A percentile compares a stretch with the other conserved stretches of the same genome.
phyloP scores from a whole-genome alignment of 2,797 vertebrate species.

The Chaetodon trifasciatus region DNA sequence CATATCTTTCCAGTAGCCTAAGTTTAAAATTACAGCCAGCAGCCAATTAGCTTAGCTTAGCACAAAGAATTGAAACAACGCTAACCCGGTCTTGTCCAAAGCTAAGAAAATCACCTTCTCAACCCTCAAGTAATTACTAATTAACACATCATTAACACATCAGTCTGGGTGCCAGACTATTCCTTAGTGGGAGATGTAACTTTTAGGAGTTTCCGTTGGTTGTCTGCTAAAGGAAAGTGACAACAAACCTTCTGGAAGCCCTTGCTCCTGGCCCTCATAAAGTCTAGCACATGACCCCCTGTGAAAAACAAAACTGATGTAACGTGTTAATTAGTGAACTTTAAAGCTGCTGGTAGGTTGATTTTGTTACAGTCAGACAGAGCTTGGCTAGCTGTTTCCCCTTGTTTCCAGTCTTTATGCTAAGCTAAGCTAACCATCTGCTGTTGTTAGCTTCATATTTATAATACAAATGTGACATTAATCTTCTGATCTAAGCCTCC shows the following conservation, averaged over 20 bases:
- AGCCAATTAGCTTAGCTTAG: neutral
- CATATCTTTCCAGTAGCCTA: neutral
- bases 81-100: neutral
- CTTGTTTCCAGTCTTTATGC: neutral
- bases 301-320: neutral
- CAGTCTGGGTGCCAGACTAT: too few relatives aligned
- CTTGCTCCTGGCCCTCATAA: neutral
- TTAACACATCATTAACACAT: slow-evolving; percentile 15
- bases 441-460: neutral
- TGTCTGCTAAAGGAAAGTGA: neutral
- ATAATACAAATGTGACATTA: neutral
- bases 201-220: neutral
- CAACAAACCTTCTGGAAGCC: neutral
- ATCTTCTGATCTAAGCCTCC: neutral
- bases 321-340: neutral
- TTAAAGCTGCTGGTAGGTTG: neutral
- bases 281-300: neutral
- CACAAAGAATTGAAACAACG: neutral
- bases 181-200: neutral
- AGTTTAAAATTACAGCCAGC: neutral
- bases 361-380: neutral
- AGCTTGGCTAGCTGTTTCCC: neutral
- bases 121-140: neutral
- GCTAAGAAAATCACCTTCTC: neutral
- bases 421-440: neutral